Evolutionary conservation across 2,888 invertebrate species (phyloP), one percentile per base, ranked within the genome.

Genomic region (Parnassius orleans): DNA sequence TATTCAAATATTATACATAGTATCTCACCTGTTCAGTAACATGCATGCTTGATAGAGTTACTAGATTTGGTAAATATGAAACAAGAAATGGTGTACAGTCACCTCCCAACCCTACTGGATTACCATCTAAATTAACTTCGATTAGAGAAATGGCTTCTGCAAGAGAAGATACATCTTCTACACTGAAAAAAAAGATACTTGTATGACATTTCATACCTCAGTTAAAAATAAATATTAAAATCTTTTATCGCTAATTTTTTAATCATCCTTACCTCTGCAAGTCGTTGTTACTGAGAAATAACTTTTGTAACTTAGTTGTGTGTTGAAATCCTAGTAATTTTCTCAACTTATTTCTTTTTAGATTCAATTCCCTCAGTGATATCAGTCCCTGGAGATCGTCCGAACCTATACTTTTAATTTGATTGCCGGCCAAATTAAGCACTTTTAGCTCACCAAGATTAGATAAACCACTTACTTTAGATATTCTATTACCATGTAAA

Each of bases 341-440:
- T 70, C 94, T 94, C 57, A 98, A 93, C 68, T 95, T 94, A 84
- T 98, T 98, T 60, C 98, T 93, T 74, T 97, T 95, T 48, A 98
- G 90, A 88, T 98, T 98, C 57, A 98, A 87, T 80, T 98, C 98
- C 68, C 96, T 95, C 48, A 98, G 85, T 2, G 95, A 94, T 41
- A 93, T 87, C 65, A 98, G 87, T 0, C 97, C 98, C 68, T 93
- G 93, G 62, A 98, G 93, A 78, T 98, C 97, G 64, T 94, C 93
- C 65, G 93, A 93, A 53, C 95, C 95, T 60, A 98, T 94, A 70
- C 92, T 93, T 70, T 95, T 93, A 60, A 98, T 95, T 80, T 96
- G 96, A 89, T 98, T 98, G 33, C 98, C 98, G 55, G 98, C 98
- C 74, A 98, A 92, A 89, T 98, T 98, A 56, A 98, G 92, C 12